A percentile compares a stretch with the other conserved stretches of the same genome.
These are phyloP conservation scores for Harpalus rubripes DNA, from an alignment of 2,888 invertebrate genomes.

Conservation along the genomic window DNA sequence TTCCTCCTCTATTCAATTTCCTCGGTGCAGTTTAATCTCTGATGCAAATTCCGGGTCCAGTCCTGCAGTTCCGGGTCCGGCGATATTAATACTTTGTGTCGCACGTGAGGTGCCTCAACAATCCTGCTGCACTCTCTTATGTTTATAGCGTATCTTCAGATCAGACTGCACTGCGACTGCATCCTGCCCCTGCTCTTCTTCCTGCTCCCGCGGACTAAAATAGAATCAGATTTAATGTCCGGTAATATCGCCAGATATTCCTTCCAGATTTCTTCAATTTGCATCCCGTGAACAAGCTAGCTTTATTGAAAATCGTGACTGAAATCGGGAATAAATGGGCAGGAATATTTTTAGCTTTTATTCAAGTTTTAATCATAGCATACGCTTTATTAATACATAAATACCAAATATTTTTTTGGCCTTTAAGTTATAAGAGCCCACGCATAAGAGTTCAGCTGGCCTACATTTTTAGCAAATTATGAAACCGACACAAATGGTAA, in stretches of 20 bases:
- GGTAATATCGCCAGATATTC: constrained; percentile 53
- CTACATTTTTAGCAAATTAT: too few species aligned
- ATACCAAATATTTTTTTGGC: too few species aligned
- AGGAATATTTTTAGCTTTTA: too few species aligned
- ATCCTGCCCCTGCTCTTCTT: background rate
- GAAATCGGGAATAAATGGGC: background rate
- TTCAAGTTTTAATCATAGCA: too few species aligned
- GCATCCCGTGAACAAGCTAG: constrained; percentile 41
- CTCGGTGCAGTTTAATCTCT: constrained; percentile 7
- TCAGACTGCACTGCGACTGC: constrained; percentile 13
- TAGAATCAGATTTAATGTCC: constrained; percentile 57
- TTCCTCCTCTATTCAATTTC: background rate
- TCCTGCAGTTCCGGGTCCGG: constrained; percentile 1
- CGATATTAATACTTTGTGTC: constrained; percentile 60
- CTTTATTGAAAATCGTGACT: constrained; percentile 44
- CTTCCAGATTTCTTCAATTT: constrained; percentile 54
- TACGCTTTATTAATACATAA: too few species aligned
- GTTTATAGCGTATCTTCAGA: constrained; percentile 59
- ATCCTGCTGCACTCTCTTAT: constrained; percentile 54
- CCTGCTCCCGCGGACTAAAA: constrained; percentile 11
- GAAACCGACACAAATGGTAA: too few species aligned
- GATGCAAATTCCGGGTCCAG: constrained; percentile 3
- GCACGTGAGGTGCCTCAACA: constrained; percentile 49
- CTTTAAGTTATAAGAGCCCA: too few species aligned
- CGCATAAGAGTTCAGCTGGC: too few species aligned